Evolutionary conservation across 1,140 invertebrate species (phyloP).

Genomic region (Melipona quadrifasciata): DNA sequence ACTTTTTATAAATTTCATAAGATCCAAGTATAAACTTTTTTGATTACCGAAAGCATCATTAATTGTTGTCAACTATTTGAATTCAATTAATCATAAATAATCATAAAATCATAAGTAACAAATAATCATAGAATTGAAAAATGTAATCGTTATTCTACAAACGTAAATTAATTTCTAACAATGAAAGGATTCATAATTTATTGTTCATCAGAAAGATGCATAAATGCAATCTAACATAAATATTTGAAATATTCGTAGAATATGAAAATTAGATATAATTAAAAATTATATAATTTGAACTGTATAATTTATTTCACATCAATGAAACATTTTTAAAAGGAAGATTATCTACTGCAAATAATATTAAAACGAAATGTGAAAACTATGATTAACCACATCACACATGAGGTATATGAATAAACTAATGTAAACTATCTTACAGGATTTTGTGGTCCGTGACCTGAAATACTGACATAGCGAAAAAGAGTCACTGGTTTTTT

Average conservation of each 20-base stretch:
- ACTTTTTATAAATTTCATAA: neutral
- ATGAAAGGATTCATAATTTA: neutral
- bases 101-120: neutral
- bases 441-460: too few relatives aligned
- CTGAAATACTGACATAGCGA: too few relatives aligned
- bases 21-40: neutral
- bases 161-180: neutral
- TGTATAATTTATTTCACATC: neutral
- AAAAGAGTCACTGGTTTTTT: too few relatives aligned
- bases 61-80: too few relatives aligned
- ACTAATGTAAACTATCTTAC: too few relatives aligned
- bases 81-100: neutral
- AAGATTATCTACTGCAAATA: neutral
- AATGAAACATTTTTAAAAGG: neutral
- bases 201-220: too few relatives aligned
- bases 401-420: too few relatives aligned
- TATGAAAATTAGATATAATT: too few relatives aligned
- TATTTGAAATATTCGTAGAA: too few relatives aligned
- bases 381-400: neutral
- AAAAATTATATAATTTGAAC: neutral
- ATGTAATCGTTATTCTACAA: neutral
- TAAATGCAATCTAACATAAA: neutral
- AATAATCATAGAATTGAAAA: neutral
- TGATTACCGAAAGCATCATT: neutral
- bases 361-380: neutral